Evolutionary conservation across 2,797 vertebrate genomes (phyloP), one percentile per base, ranked within the genome.

Genomic region (Hipposideros larvatus): DNA sequence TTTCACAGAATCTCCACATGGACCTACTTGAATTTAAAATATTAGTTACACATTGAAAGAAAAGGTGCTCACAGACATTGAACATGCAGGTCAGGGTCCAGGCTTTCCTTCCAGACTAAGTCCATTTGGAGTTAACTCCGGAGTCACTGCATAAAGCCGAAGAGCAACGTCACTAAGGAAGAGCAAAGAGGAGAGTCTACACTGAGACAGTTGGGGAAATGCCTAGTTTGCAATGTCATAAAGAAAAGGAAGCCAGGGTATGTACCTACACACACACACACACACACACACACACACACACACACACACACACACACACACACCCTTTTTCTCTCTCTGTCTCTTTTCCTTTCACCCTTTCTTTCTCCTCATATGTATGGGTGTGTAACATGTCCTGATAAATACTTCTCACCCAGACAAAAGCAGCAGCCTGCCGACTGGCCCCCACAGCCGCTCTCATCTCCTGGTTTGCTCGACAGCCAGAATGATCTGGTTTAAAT

Each of bases 291-390:
- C 2, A 43, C 22, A 11, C 11, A 11, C 31, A 66, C 19, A 61
- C 6, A 70, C 21, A 48, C 19, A 53, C 22, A 31, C 16, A 7
- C 46, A 63, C 26, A 26, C 24, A 37, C 19, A 53, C 22, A 31
- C 16, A 4, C 18, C 0, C 4, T 11, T 37, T 11, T 34, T 51
- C 48, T 51, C 48, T 48, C 48, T 51, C 48, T 51, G 11, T 51
- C 48, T 51, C 48, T 51, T 3, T 51, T 11, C 13, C 48, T 51
- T 11, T 48, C 48, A 14, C 48, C 65, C 31, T n/a, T 70, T 80
- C 51, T 37, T 15, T 46, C 31, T 43, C 9, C 3, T 74, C 3
- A 0, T 11, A 0, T 3, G 11, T 11, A 24, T 19, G 6, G 21
- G 5, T 8, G 3, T 37, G 5, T 8, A n/a, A 24, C 1, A 1